Conservation (phyloP, 2,113 vertebrate genomes). For the Sclerurus mexicanus region DNA sequence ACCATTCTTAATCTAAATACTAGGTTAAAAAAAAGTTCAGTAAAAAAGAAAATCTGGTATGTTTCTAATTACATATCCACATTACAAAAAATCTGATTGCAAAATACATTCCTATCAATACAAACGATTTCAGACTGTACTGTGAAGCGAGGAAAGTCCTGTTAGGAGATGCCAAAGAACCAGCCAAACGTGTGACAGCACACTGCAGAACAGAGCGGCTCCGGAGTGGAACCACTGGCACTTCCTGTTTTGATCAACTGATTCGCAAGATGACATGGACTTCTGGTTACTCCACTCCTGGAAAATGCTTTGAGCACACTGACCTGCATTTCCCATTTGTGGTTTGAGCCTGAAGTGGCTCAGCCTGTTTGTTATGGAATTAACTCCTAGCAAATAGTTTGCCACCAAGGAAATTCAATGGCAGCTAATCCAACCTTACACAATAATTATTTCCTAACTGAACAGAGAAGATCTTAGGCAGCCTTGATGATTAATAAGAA, state of each 20-base stretch:
- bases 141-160: not conserved
- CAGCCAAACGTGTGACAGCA: not conserved
- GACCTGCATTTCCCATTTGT: constrained; percentile 45
- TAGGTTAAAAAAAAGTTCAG: not conserved
- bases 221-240: not conserved
- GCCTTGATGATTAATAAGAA: not conserved
- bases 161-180: not conserved
- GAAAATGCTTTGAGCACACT: constrained; percentile 20
- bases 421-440: not conserved
- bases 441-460: not conserved
- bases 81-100: not conserved
- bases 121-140: not conserved
- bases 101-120: not conserved
- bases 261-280: not conserved
- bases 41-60: not conserved
- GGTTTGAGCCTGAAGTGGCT: constrained; percentile 16
- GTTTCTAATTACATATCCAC: not conserved
- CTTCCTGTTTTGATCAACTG: constrained; percentile 43
- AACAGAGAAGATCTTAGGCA: not conserved
- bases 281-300: constrained; percentile 24
- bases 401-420: constrained; percentile 6
- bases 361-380: constrained; percentile 19
- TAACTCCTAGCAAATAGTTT: constrained; percentile 2
- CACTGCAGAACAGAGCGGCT: not conserved
- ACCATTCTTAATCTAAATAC: not conserved